Percentiles rank a stretch among this genome's conserved stretches.
These are phyloP conservation scores for Cryptoprocta ferox DNA, from an alignment of 2,797 vertebrate genomes.

Conservation along the genomic window DNA sequence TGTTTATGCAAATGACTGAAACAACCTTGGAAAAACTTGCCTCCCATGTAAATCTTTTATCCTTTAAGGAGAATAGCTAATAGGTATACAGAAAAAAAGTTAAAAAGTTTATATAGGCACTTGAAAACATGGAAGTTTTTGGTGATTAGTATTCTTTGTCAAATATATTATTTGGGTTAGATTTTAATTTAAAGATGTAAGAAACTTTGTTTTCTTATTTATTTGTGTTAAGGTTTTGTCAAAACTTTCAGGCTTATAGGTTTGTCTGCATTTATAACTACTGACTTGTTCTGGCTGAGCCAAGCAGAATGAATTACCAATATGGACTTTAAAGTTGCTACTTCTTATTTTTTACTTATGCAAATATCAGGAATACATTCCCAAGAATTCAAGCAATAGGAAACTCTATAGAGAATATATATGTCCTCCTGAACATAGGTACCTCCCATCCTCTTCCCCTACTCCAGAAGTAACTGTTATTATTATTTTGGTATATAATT, in stretches of 20 bases:
- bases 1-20: conserved; percentile 38
- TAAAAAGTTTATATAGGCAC: not conserved
- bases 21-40: conserved; percentile 27
- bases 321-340: not conserved
- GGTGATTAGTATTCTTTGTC: conserved; percentile 43
- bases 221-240: not conserved
- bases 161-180: conserved; percentile 36
- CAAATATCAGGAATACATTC: not conserved
- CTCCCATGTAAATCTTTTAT: conserved; percentile 34
- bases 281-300: not conserved
- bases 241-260: conserved; percentile 11
- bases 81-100: not conserved
- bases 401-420: not conserved
- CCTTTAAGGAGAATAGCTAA: not conserved
- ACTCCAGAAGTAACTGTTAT: not conserved
- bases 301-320: conserved; percentile 30
- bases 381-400: conserved; percentile 10
- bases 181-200: conserved; percentile 26
- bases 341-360: conserved; percentile 14
- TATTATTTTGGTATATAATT: not conserved
- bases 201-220: not conserved
- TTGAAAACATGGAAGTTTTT: not conserved
- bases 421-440: not conserved
- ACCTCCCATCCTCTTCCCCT: not conserved
- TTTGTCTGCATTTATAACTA: conserved; percentile 50